Evolutionary conservation across 2,888 invertebrate species (phyloP), one percentile per base, ranked within the genome.

Genomic region (Spatulosminthurus flaviceps): DNA sequence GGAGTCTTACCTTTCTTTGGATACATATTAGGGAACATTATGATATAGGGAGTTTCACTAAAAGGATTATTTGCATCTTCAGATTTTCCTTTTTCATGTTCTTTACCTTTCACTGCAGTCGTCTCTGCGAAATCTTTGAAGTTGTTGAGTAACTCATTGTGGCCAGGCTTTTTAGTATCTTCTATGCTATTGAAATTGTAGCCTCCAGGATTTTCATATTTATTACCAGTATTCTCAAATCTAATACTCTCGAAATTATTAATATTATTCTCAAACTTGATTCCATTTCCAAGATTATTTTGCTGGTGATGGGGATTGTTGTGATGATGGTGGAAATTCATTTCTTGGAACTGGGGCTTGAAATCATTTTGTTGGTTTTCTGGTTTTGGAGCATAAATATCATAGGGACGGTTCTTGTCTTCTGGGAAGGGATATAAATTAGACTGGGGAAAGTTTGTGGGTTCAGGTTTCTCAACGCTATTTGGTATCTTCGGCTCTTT

Each of bases 41-140:
- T 81, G n/a, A 85, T 84, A 73, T 85, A 85, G 13, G 85, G 84
- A n/a, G 82, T 83, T 16, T 85, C 82, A 78, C 85, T 85, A 64
- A 80, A 85, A 11, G 81, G 77, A 69, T 41, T 72, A 51, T 66
- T 41, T 22, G 9, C 42, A 24, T 51, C 41, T 28, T 21, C 67
- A 19, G 61, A 19, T 2, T 29, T 70, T 19, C 21, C 34, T 34
- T 4, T 64, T 19, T 42, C 67, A 42, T 22, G 60, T 43, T 21
- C 69, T 16, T 69, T 66, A 42, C 24, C 22, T 64, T 22, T 61
- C 70, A 26, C 60, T 19, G 11, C 71, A 60, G 13, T n/a, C n/a
- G n/a, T 41, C 73, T 51, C 51, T 4, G 51, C 51, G 16, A 51
- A 9, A n/a, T 51, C 51, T 51, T 51, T 51, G 51, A 51, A 51